Base-by-base conservation (phyloP, 2,888 invertebrate genomes). In the Hermodice carunculata region DNA sequence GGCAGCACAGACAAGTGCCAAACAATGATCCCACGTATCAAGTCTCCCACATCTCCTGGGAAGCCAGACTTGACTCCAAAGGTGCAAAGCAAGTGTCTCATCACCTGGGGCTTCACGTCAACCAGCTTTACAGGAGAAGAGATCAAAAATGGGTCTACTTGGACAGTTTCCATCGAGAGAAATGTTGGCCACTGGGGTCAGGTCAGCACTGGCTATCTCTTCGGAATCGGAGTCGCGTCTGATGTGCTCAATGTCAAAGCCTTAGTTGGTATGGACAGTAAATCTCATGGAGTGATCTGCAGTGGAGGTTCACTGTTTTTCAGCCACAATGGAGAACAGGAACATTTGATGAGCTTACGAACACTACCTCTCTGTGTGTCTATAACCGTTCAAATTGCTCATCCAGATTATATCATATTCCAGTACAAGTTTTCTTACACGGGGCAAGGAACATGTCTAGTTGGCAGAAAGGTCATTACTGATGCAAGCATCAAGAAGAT, bases 101-200 rank as follows among this genome's bases (percentile, higher is more conserved):
- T 79, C 57, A 82, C 83, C 5, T 83, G 83, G 83, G 82, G 82
- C 1, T 82, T 81, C 59, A 79, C 76, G 67, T 81, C 80, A 14
- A 81, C 81, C 5, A 80, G 79, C n/a, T 82, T 82, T 59, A 82
- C 80, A 3, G 83, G 81, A 1, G 82, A 81, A 63, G 67, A 71
- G 2, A 63, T 83, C 19, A 46, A 64, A 4, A 57, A 59, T 17
- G 74, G 69, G 53, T 70, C 77, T 22, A 73, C 78, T 52, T 82
- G 82, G 83, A 77, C 80, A 0, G 77, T 83, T 22, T 78, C 79
- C 14, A 69, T 83, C 1, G 80, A 80, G 69, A 75, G 76, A 44
- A 82, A 83, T 69, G 67, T 76, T 19, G 76, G 74, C 59, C 79
- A 80, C 44, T 74, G 78, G 46, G 80, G 79, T 22, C 76, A 80